Conservation (phyloP, 1,140 invertebrate species). For the Diuraphis noxia region DNA sequence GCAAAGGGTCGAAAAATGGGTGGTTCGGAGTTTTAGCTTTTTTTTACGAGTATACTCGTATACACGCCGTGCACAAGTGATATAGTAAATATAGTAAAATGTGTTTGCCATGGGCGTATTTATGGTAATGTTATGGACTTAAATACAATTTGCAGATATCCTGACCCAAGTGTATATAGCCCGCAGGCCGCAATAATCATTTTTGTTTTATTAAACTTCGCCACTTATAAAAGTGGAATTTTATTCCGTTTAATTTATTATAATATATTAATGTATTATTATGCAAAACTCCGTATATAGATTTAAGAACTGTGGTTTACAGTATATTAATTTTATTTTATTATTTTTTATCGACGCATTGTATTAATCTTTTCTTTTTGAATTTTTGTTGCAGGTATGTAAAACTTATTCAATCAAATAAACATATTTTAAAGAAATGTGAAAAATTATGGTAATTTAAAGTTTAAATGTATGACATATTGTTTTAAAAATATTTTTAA, state of each 20-base stretch:
- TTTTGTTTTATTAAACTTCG: conserved; percentile 7
- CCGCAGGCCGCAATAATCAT: not conserved
- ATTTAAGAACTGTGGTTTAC: not conserved
- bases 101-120: conserved; percentile 36
- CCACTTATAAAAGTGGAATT: not conserved
- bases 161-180: not conserved
- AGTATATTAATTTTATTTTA: not conserved
- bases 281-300: not conserved
- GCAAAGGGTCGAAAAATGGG: conserved; percentile 50
- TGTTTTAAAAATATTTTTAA: not conserved
- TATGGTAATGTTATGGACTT: conserved; percentile 48
- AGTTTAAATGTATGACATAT: not conserved
- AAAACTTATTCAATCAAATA: not conserved
- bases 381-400: conserved; percentile 9
- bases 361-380: not conserved
- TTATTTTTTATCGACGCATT: not conserved
- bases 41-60: conserved; percentile 44
- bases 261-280: not conserved
- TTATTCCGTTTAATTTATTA: not conserved
- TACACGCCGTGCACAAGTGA: not conserved
- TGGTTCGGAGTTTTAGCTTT: conserved; percentile 23
- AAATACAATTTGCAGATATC: conserved; percentile 23
- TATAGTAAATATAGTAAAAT: conserved; percentile 46
- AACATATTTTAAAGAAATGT: not conserved
- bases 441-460: not conserved